Evolutionary conservation across 2,797 vertebrate genomes (phyloP).

Genomic region (Fistularia tabacaria): DNA sequence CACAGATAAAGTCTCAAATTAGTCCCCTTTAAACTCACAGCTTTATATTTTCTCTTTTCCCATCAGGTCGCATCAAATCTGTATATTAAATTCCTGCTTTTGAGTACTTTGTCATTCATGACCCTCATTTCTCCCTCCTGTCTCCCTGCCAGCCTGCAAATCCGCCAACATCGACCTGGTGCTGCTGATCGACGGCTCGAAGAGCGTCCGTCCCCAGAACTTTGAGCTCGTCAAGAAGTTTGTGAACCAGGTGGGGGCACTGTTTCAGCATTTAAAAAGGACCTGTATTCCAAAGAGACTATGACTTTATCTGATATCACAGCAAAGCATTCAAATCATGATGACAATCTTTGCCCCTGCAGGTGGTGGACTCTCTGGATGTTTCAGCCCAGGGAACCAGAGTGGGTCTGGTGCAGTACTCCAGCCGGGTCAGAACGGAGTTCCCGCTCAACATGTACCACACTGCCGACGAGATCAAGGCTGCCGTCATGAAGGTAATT

Average conservation of each 20-base stretch:
- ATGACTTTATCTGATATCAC: too few species aligned
- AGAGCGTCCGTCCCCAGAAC: constrained; percentile 93
- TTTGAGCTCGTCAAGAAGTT: constrained; percentile 97
- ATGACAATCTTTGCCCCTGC: constrained; percentile 34
- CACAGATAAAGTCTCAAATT: too few species aligned
- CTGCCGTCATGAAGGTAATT: constrained; percentile 83
- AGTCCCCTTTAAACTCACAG: too few species aligned
- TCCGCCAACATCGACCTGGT: constrained; percentile 89
- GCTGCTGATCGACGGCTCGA: constrained; percentile 92
- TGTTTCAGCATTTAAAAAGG: neutral
- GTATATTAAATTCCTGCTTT: too few species aligned
- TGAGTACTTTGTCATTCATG: too few species aligned
- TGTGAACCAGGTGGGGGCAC: constrained; percentile 72
- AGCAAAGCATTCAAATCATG: neutral
- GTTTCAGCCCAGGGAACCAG: constrained; percentile 86
- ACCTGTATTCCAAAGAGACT: neutral
- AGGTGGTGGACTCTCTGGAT: constrained; percentile 92
- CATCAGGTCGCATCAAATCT: too few species aligned
- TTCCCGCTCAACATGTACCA: constrained; percentile 89
- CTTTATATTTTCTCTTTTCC: too few species aligned
- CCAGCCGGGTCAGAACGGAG: constrained; percentile 91
- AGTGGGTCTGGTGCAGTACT: constrained; percentile 93
- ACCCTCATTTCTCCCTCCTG: too few species aligned
- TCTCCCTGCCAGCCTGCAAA: constrained; percentile 78
- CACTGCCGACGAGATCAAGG: constrained; percentile 85